Evolutionary conservation across 2,888 invertebrate genomes (phyloP).

Genomic region (Phortica okadai): DNA sequence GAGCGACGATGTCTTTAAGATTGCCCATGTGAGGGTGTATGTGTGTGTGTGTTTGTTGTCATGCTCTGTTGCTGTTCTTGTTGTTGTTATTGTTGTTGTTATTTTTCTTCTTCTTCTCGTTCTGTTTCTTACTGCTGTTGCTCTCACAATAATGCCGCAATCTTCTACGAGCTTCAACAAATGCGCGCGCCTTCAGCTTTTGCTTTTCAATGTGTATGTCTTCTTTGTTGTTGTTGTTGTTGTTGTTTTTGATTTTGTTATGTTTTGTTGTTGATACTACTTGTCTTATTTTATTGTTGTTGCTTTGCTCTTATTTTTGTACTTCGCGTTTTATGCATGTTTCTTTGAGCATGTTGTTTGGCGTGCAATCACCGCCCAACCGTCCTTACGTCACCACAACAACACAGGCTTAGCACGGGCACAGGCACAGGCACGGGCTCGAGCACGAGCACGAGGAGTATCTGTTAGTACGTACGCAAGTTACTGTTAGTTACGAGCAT

Average conservation of each 20-base stretch:
- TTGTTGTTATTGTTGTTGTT: constrained; percentile 5
- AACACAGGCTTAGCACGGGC: not conserved
- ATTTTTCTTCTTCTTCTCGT: not conserved
- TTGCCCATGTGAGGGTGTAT: not conserved
- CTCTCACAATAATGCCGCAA: not conserved
- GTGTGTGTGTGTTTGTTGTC: constrained; percentile 4
- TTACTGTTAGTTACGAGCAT: constrained; percentile 68
- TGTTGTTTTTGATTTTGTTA: not conserved
- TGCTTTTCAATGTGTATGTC: not conserved
- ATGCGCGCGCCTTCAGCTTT: constrained; percentile 30
- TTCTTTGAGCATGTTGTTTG: constrained; percentile 18
- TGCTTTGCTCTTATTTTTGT: not conserved
- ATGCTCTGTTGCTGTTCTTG: constrained; percentile 4
- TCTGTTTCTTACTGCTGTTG: constrained; percentile 9
- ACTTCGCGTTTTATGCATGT: not conserved
- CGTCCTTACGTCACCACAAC: not conserved
- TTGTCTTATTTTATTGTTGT: not conserved
- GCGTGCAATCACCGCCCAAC: not conserved
- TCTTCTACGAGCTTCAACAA: not conserved
- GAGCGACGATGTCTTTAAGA: not conserved
- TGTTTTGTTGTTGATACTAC: not conserved
- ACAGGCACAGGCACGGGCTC: not conserved
- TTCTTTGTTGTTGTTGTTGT: not conserved
- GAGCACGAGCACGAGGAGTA: not conserved
- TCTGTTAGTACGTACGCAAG: constrained; percentile 61